Evolutionary conservation across 53 echinoderm and acorn worm species (phyloP), one percentile per base, ranked within the genome.

Genomic region (Glandiceps talaboti): DNA sequence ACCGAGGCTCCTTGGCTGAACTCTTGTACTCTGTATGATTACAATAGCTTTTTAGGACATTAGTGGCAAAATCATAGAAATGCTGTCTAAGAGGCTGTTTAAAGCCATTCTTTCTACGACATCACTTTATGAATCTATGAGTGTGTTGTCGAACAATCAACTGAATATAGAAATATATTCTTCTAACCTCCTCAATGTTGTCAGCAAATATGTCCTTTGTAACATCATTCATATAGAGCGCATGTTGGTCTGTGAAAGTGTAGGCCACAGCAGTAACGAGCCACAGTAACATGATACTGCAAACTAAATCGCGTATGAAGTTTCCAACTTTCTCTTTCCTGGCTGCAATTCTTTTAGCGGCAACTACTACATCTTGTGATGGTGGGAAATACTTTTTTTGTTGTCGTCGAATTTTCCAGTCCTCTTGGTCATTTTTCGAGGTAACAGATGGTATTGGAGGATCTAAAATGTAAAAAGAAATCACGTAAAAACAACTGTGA

Each of bases 191-290:
- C 28, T 90, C 80, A 33, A 88, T 29, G 14, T 74, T 77, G 20
- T 76, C 85, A n/a, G 86, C 83, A 45, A 90, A 96, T 26, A 83
- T 79, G 31, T 89, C 81, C 1, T 74, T 27, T 78, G 90, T 75
- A 26, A 90, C 81, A 28, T 88, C 78, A n/a, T 88, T 82, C 28
- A 96, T 76, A 33, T 88, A 78, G 81, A 85, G 85, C 27, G 82
- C 81, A 45, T 88, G 80, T 6, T 85, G 86, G 78, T 92, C 89
- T 73, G 80, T 85, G 79, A 91, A 92, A 25, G 87, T 76, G 74
- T 90, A 90, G 64, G 86, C 86, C 29, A 94, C 88, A 73, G 91
- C 90, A 76, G 92, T 77, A 1, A 85, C 90, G 73, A 96, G 81
- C 73, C 86, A 87, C 77, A 92, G 80, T 33, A 96, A 87, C 26